A percentile compares a stretch with the other conserved stretches of the same genome.
Evolutionary conservation across 2,888 invertebrate genomes (phyloP).

Genomic region (Andrena minutula): DNA sequence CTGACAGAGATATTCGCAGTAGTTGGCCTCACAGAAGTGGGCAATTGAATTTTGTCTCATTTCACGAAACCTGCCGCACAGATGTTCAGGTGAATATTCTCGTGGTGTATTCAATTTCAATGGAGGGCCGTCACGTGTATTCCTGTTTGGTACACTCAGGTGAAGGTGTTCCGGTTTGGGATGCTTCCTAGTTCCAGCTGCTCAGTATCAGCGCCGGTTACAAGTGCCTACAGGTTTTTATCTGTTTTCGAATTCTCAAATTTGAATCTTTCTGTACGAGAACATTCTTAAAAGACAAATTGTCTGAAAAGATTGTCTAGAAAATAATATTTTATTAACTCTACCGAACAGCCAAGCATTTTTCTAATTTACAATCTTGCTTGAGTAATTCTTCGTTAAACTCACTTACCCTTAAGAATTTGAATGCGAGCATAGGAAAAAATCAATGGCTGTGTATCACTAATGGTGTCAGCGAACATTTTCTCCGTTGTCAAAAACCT

Average conservation of each 20-base stretch:
- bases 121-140: neutral
- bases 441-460: neutral
- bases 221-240: neutral
- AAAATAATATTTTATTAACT: too few relatives aligned
- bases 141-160: conserved; percentile 34
- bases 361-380: too few relatives aligned
- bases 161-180: conserved; percentile 40
- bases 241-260: neutral
- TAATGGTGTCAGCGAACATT: neutral
- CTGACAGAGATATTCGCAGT: too few relatives aligned
- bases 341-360: neutral
- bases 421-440: neutral
- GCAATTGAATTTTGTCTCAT: neutral
- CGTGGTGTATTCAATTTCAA: neutral
- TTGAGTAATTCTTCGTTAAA: neutral
- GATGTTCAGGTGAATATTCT: neutral
- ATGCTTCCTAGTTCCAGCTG: conserved; percentile 29
- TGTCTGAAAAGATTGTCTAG: too few relatives aligned
- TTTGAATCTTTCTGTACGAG: too few relatives aligned
- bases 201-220: neutral
- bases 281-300: neutral
- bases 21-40: too few relatives aligned
- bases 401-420: neutral
- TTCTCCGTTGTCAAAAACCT: neutral
- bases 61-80: neutral